Conservation (phyloP, 2,113 vertebrate species). For the Carassius gibelio region DNA sequence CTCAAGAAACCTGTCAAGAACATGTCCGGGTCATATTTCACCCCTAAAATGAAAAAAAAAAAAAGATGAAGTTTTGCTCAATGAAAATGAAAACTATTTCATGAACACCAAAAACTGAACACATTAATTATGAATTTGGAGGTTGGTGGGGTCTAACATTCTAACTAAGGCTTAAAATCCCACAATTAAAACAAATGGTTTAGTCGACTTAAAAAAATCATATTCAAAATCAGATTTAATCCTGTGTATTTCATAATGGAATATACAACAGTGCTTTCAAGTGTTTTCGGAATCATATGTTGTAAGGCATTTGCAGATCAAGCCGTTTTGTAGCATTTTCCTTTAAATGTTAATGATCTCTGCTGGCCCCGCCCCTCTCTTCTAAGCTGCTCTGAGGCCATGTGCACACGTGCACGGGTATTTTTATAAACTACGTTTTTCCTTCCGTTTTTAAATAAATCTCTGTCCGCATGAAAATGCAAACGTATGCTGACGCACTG, state of each 20-base stretch:
- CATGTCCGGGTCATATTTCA: conserved; percentile 2
- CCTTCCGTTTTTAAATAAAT: too few species aligned
- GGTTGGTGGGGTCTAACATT: neutral
- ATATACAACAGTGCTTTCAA: neutral
- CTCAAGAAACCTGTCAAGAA: neutral
- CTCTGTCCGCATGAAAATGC: too few species aligned
- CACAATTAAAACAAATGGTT: neutral
- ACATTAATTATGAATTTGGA: neutral
- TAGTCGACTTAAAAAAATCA: too few species aligned
- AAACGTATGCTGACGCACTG: too few species aligned
- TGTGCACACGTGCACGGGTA: too few species aligned
- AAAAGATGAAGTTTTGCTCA: neutral
- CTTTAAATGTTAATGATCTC: too few species aligned
- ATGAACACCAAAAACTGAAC: neutral
- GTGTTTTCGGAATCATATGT: neutral
- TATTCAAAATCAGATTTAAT: neutral
- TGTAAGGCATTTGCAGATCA: too few species aligned
- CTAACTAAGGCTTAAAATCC: neutral
- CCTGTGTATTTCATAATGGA: neutral
- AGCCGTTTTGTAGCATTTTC: too few species aligned
- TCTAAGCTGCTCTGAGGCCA: too few species aligned
- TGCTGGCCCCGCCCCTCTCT: too few species aligned
- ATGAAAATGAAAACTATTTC: neutral
- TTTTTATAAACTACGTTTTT: too few species aligned
- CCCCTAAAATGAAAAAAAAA: neutral